phyloP scores from a whole-genome alignment of 1,140 invertebrate genomes.

The Ceratosolen solmsi region DNA sequence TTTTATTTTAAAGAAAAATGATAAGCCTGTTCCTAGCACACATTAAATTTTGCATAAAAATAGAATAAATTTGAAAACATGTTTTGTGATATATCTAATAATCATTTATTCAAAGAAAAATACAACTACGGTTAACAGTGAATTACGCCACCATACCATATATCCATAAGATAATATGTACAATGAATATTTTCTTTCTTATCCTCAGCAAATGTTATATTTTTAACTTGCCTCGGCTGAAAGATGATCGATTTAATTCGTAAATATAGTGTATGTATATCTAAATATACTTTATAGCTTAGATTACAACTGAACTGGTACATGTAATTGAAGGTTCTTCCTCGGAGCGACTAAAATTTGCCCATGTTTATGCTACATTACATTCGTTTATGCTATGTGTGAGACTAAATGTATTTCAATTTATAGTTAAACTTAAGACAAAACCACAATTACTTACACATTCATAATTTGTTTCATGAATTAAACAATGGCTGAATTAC shows the following conservation, averaged over 20 bases:
- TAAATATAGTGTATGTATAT: slow-evolving; percentile 56
- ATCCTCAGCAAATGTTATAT: slow-evolving; percentile 35
- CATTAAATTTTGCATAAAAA: too few species aligned
- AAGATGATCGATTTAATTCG: slow-evolving; percentile 30
- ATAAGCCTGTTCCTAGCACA: too few species aligned
- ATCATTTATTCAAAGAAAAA: slow-evolving; percentile 71
- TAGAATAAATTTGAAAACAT: background rate
- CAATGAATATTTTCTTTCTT: slow-evolving; percentile 55
- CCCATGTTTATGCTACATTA: slow-evolving; percentile 58
- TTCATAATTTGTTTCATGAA: slow-evolving; percentile 52
- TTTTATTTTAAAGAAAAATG: too few species aligned
- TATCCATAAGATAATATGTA: slow-evolving; percentile 68
- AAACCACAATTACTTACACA: slow-evolving; percentile 58
- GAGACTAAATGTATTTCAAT: slow-evolving; percentile 54
- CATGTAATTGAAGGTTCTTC: slow-evolving; percentile 54
- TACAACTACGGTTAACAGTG: slow-evolving; percentile 71
- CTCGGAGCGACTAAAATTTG: slow-evolving; percentile 48
- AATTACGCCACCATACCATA: slow-evolving; percentile 66
- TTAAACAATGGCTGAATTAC: slow-evolving; percentile 46
- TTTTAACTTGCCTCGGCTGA: slow-evolving; percentile 25
- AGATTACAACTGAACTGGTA: slow-evolving; percentile 61
- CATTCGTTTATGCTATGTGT: slow-evolving; percentile 55
- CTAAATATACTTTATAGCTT: slow-evolving; percentile 58
- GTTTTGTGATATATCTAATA: slow-evolving; percentile 59
- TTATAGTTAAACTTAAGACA: slow-evolving; percentile 56